Evolutionary conservation across 1,140 invertebrate species (phyloP).

Genomic region (Drosophila persimilis): DNA sequence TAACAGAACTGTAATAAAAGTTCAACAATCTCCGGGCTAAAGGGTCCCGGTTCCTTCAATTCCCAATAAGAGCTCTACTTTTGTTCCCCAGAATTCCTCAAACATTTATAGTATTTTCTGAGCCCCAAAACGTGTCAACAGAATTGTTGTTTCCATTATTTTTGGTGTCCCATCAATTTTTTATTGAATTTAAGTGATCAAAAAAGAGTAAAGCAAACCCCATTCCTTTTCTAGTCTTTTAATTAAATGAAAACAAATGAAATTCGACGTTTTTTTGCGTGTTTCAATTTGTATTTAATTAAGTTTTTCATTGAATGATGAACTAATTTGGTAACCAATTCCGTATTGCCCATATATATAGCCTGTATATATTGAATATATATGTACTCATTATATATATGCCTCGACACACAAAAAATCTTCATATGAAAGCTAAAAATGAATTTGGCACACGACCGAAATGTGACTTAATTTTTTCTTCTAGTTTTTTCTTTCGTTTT

Average conservation of each 20-base stretch:
- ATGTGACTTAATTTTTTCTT: slow-evolving; percentile 10
- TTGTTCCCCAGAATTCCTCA: background rate
- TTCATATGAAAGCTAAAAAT: slow-evolving; percentile 48
- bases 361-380: background rate
- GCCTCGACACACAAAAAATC: slow-evolving; percentile 20
- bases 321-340: slow-evolving; percentile 51
- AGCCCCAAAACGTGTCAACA: too few relatives aligned
- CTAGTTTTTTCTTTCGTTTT: slow-evolving; percentile 18
- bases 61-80: background rate
- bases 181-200: too few relatives aligned
- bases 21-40: background rate
- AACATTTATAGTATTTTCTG: background rate
- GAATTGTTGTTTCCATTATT: too few relatives aligned
- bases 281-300: slow-evolving; percentile 40
- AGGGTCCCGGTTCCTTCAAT: background rate
- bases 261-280: background rate
- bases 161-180: too few relatives aligned
- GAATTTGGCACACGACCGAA: slow-evolving; percentile 61
- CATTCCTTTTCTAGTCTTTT: background rate
- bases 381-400: slow-evolving; percentile 16
- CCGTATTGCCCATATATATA: slow-evolving; percentile 24
- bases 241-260: slow-evolving; percentile 27
- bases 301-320: slow-evolving; percentile 40
- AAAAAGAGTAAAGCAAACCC: background rate
- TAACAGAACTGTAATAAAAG: too few relatives aligned